Base-by-base conservation (phyloP, 2,888 invertebrate genomes). In the Latrodectus elegans region DNA sequence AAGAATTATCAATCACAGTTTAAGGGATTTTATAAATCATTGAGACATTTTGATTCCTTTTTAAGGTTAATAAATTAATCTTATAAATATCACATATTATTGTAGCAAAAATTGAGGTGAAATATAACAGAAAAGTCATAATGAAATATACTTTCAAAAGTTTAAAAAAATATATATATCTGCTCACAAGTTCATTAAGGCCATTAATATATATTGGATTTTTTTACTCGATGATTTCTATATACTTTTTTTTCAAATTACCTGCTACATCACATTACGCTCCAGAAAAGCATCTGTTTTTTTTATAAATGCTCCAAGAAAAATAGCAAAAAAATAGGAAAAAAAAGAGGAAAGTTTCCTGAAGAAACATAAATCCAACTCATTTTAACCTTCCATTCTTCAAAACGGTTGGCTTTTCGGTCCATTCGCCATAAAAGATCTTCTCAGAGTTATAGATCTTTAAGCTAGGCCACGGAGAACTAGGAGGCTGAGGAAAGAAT, bases 351-450 rank as follows among this genome's bases (percentile, higher is more conserved):
- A 68, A 67, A 74, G 65, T 64, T 60, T 60, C 26, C 64, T 53
- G 52, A 67, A 70, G 70, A 82, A 51, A 75, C 82, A 82, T 82
- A 82, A 82, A 82, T 82, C 82, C 70, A 75, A 55, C 82, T 82
- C 82, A 80, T 75, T 82, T 75, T 70, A 82, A 75, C 60, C 68
- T 55, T 53, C 74, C 73, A 75, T 82, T 68, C 82, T 82, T 75
- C 75, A 75, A 82, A 82, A 75, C 75, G 70, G 74, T 82, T 82
- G 82, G 70, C 82, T 82, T 82, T 82, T 82, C 68, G 68, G 75
- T 26, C 70, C 75, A 82, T 82, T 82, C 82, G 70, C 74, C 82
- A 75, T 82, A 82, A 82, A 82, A 75, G 75, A 82, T 74, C 75
- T 73, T 60, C 60, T 60, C n/a, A 11, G 60, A 70, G 82, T 68